Conservation (phyloP, 64 coral and sea anemone species). For the Montipora efflorescens region DNA sequence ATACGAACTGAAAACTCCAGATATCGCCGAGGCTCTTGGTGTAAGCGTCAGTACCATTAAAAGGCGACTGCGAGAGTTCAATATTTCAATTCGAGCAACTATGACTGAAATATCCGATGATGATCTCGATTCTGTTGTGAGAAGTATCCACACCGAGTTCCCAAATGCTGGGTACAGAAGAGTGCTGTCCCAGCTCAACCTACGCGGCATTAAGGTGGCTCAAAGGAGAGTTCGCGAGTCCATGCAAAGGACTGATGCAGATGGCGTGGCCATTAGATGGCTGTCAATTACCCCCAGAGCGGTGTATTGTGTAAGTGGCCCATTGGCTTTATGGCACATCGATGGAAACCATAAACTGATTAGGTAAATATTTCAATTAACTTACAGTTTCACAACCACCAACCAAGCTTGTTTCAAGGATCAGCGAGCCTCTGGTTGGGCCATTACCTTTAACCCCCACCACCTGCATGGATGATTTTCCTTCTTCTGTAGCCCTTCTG, state of each 20-base stretch:
- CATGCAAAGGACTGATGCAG: no score
- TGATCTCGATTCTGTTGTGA: background rate
- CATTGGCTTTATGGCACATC: no score
- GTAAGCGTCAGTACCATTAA: slow-evolving; percentile 45
- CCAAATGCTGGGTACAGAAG: background rate
- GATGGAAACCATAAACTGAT: background rate
- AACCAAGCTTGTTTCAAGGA: slow-evolving; percentile 46
- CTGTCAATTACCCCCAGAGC: no score
- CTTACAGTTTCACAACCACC: slow-evolving; percentile 29
- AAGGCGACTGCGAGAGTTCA: slow-evolving; percentile 45
- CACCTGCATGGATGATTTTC: background rate
- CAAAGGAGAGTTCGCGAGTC: no score
- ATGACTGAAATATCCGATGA: background rate
- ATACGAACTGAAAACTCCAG: background rate
- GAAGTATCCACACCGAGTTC: slow-evolving; percentile 21
- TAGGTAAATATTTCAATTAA: slow-evolving; percentile 15
- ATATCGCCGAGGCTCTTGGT: background rate
- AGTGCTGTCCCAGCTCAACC: no score
- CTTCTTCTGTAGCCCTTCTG: no score
- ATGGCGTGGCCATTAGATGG: no score
- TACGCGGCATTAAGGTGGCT: no score
- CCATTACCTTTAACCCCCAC: slow-evolving; percentile 7
- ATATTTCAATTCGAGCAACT: slow-evolving; percentile 25
- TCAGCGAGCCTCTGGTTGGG: slow-evolving; percentile 19
- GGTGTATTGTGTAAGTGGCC: no score